Conservation (phyloP, 2,113 vertebrate species). For the Mobula birostris region DNA sequence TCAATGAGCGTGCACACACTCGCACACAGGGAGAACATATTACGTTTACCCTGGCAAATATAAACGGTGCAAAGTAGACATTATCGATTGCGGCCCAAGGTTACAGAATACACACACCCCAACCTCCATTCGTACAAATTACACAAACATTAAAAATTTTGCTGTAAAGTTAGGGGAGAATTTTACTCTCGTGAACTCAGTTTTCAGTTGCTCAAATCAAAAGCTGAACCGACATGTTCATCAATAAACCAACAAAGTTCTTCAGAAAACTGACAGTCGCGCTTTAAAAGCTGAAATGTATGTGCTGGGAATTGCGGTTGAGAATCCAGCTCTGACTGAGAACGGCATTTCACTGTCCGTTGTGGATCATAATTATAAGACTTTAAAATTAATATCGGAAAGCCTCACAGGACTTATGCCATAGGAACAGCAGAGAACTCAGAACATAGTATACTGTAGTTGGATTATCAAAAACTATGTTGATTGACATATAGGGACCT, state of each 20-base stretch:
- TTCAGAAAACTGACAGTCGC: not conserved
- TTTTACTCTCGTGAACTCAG: too few relatives aligned
- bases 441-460: not conserved
- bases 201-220: not conserved
- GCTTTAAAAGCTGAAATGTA: not conserved
- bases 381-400: not conserved
- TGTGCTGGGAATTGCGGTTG: not conserved
- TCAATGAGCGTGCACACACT: not conserved
- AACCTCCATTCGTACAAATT: not conserved
- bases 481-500: slow-evolving; percentile 3
- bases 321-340: not conserved
- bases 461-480: slow-evolving; percentile 2
- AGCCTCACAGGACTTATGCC: not conserved
- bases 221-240: not conserved
- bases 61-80: not conserved
- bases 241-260: not conserved
- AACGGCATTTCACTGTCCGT: not conserved
- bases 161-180: not conserved
- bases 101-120: not conserved
- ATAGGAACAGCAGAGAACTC: not conserved
- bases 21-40: not conserved
- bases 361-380: not conserved
- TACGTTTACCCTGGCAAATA: slow-evolving; percentile 16
- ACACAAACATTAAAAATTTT: not conserved
- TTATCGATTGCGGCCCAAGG: slow-evolving; percentile 4